Conservation (phyloP, 2,888 invertebrate genomes). For the Sminthurinus aureus region DNA sequence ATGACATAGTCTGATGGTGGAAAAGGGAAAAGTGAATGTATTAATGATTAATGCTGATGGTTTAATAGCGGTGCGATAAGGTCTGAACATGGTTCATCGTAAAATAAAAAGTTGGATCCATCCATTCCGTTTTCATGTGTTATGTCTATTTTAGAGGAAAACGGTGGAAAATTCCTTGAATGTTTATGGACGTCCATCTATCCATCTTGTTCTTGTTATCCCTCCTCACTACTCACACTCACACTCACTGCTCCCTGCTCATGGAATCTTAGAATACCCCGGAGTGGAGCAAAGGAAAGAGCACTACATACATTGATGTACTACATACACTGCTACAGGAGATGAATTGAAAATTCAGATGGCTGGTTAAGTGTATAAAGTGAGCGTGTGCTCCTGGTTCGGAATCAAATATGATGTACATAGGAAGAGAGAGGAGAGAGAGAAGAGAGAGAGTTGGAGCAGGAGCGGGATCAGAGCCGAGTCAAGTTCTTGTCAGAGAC, state of each 20-base stretch:
- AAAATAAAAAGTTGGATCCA: background rate
- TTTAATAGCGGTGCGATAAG: too few species aligned
- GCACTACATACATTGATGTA: too few species aligned
- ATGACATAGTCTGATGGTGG: too few species aligned
- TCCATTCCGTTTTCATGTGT: background rate
- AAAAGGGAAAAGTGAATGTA: too few species aligned
- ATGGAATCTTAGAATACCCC: background rate
- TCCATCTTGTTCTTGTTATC: background rate
- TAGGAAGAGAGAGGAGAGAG: too few species aligned
- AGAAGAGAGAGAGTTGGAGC: too few species aligned
- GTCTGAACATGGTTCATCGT: background rate
- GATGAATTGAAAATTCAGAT: too few species aligned
- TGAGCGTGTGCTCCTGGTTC: too few species aligned
- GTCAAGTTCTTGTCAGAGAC: background rate
- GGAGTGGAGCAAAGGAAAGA: background rate
- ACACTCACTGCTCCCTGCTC: background rate
- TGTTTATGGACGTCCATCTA: background rate
- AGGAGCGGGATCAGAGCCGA: background rate
- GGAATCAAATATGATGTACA: too few species aligned
- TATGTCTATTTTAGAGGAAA: background rate
- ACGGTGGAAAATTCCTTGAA: background rate
- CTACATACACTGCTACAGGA: too few species aligned
- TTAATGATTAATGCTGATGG: too few species aligned
- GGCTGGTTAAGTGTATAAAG: too few species aligned
- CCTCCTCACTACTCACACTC: background rate